Evolutionary conservation across 2,113 vertebrate genomes (phyloP), one percentile per base, ranked within the genome.

Genomic region (Theropithecus gelada): DNA sequence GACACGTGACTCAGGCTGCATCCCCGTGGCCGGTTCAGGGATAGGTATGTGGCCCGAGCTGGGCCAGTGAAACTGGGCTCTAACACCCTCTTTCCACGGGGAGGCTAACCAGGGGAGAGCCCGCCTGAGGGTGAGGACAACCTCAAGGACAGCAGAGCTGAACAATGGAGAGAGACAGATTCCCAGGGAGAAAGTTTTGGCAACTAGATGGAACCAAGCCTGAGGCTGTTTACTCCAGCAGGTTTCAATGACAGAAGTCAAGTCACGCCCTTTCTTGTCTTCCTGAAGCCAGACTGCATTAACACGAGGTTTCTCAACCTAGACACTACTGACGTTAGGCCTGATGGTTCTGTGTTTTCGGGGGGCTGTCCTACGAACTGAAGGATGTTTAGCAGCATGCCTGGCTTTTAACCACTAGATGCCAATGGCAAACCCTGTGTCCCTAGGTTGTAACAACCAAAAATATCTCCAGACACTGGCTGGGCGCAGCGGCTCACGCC

Each of bases 331-430:
- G 48, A 43, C 35, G 8, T 13, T 13, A 35, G 32, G 48, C 57
- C 23, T 7, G 20, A 23, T 12, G 14, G 10, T 12, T 75, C 70
- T 73, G 68, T 22, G n/a, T 0, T 57, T 23, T 7, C 1, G 2
- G 7, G 48, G 57, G 40, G 48, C 89, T 61, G 4, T 43, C 57
- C 82, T 45, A 40, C 5, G 57, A 68, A 27, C 11, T 50, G 14
- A 27, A 32, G 50, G 45, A 45, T 48, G 16, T 5, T 35, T 6
- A 50, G 11, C 22, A 64, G 30, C 40, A 30, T 5, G 43, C 23
- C n/a, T 18, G 14, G 18, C 20, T 68, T 85, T 43, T 55, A 18
- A 2, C 64, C 30, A 35, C 40, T 17, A 88, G 66, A 50, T 20
- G 20, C 40, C 38, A 38, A 50, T 5, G 23, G 52, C n/a, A 88